These are phyloP conservation scores for Neomicropteryx cornuta DNA, from an alignment of 1,140 invertebrate species.

Conservation along the genomic window DNA sequence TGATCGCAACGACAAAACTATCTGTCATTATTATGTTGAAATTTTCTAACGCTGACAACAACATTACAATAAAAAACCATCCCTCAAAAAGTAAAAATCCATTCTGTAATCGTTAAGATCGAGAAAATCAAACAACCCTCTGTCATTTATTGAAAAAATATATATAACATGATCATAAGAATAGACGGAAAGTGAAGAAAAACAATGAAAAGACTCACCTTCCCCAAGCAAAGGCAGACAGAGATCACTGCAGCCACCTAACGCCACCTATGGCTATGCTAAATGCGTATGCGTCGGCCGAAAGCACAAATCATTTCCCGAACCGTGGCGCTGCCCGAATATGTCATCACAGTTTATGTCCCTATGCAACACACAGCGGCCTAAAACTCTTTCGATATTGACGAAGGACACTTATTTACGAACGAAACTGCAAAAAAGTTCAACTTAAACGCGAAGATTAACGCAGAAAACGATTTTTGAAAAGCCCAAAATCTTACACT, in stretches of 20 bases:
- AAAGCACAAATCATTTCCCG: constrained; percentile 44
- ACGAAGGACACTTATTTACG: constrained; percentile 16
- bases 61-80: too few species aligned
- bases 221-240: too few species aligned
- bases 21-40: too few species aligned
- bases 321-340: constrained; percentile 40
- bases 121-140: too few species aligned
- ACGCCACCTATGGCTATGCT: constrained; percentile 41
- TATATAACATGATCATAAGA: constrained; percentile 11
- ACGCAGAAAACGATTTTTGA: constrained; percentile 44
- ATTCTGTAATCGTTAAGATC: too few species aligned
- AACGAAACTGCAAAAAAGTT: constrained; percentile 42
- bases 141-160: constrained; percentile 9
- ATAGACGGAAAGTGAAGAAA: too few species aligned
- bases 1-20: too few species aligned
- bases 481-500: constrained; percentile 41
- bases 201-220: constrained; percentile 35
- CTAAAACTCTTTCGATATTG: constrained; percentile 23
- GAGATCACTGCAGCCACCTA: constrained; percentile 27
- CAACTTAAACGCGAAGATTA: constrained; percentile 40
- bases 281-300: constrained; percentile 37
- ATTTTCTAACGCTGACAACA: too few species aligned
- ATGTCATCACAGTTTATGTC: constrained; percentile 39
- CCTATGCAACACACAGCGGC: too few species aligned
- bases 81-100: too few species aligned